A percentile compares a stretch with the other conserved stretches of the same genome.
Evolutionary conservation across 2,888 invertebrate species (phyloP).

Genomic region (Plagodis dolabraria): DNA sequence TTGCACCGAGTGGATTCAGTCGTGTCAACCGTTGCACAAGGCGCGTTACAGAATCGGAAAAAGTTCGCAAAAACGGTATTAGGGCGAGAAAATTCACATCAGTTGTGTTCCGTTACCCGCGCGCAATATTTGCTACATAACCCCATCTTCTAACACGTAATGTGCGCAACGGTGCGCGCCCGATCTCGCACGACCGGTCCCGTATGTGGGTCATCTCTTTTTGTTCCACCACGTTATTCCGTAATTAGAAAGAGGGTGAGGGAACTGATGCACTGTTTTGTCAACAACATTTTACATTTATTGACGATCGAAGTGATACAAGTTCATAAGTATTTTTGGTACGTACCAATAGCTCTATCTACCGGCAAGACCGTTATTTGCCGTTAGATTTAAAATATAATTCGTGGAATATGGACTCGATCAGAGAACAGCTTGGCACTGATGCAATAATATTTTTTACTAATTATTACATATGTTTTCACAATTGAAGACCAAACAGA

Average conservation of each 20-base stretch:
- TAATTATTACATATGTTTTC: no score
- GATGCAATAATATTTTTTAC: no score
- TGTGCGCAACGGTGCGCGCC: constrained; percentile 81
- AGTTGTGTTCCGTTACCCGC: constrained; percentile 72
- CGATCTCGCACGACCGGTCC: constrained; percentile 83
- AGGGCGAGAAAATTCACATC: constrained; percentile 84
- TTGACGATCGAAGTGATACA: constrained; percentile 1
- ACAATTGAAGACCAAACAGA: no score
- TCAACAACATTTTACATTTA: constrained; percentile 34
- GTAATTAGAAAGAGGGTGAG: constrained; percentile 79
- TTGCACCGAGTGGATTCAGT: constrained; percentile 40
- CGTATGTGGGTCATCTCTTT: constrained; percentile 84
- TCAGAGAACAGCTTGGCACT: no score
- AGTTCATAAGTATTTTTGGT: no score
- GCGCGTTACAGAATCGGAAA: constrained; percentile 71
- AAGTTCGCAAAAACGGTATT: constrained; percentile 74
- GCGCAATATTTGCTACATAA: constrained; percentile 71
- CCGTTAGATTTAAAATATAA: no score
- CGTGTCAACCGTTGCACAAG: constrained; percentile 67
- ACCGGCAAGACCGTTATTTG: no score
- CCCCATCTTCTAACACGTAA: constrained; percentile 81
- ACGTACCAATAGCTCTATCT: no score
- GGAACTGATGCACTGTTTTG: constrained; percentile 41
- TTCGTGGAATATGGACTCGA: no score
- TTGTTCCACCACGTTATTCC: constrained; percentile 82